Percentiles rank a stretch among this genome's conserved stretches.
These are phyloP conservation scores for Liopterus haemorrhoidalis DNA, from an alignment of 2,888 invertebrate genomes.

Conservation along the genomic window DNA sequence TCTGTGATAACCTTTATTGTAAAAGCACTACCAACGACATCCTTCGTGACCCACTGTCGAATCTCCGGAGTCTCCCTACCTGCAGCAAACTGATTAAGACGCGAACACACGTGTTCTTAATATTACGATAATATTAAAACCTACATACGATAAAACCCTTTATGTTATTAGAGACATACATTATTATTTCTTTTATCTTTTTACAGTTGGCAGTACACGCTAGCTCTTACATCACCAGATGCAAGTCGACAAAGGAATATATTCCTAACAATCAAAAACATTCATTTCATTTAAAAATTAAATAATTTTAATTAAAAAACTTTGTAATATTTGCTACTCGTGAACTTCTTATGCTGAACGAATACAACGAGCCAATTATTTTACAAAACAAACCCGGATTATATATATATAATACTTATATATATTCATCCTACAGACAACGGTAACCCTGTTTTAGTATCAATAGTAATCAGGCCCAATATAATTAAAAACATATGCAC, in stretches of 20 bases:
- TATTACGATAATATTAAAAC: constrained; percentile 18
- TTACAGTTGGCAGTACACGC: constrained; percentile 49
- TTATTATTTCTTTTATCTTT: constrained; percentile 42
- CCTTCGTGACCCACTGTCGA: too few relatives aligned
- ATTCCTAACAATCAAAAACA: constrained; percentile 40
- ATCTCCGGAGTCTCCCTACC: neutral
- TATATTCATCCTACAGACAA: too few relatives aligned
- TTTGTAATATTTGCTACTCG: too few relatives aligned
- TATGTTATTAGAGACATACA: constrained; percentile 20
- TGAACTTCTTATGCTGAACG: too few relatives aligned
- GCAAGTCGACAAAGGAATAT: constrained; percentile 41
- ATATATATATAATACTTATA: constrained; percentile 25
- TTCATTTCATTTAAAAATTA: constrained; percentile 33
- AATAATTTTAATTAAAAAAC: too few relatives aligned
- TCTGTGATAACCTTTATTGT: too few relatives aligned
- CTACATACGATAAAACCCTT: constrained; percentile 20
- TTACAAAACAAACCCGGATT: constrained; percentile 18
- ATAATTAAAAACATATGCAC: constrained; percentile 44
- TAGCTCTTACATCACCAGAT: constrained; percentile 43
- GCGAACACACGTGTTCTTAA: constrained; percentile 20
- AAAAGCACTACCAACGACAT: too few relatives aligned
- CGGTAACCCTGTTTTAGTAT: constrained; percentile 1
- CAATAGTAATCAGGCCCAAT: constrained; percentile 18
- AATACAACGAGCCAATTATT: constrained; percentile 8
- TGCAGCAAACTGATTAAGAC: constrained; percentile 4